phyloP scores from a whole-genome alignment of 2,888 invertebrate species.

The Salticus scenicus region DNA sequence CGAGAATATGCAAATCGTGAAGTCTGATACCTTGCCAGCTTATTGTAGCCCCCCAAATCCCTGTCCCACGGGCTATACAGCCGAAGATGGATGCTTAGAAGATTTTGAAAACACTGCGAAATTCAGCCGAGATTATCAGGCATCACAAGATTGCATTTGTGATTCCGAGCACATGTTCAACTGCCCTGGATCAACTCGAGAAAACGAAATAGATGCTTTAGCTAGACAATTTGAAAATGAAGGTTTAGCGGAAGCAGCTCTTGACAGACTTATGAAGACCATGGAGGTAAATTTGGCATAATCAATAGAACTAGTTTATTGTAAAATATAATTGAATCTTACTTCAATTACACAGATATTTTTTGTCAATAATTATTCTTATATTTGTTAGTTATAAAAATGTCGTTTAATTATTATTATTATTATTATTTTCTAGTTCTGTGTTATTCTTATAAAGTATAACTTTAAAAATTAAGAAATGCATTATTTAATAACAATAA shows the following conservation, averaged over 20 bases:
- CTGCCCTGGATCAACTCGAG: slow-evolving; percentile 81
- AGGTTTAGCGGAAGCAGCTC: slow-evolving; percentile 76
- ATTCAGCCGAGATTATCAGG: slow-evolving; percentile 94
- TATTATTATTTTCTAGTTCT: too few species aligned
- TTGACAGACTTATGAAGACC: slow-evolving; percentile 83
- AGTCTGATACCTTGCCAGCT: slow-evolving; percentile 94
- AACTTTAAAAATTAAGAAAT: too few species aligned
- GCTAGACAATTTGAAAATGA: slow-evolving; percentile 75
- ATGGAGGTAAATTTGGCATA: slow-evolving; percentile 67
- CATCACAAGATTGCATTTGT: slow-evolving; percentile 96
- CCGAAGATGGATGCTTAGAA: slow-evolving; percentile 90
- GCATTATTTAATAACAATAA: too few species aligned
- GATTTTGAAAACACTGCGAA: slow-evolving; percentile 96
- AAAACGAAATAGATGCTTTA: slow-evolving; percentile 74
- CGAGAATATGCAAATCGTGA: slow-evolving; percentile 82
- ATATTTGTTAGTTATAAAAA: too few species aligned
- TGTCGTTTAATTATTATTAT: too few species aligned
- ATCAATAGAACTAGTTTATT: too few species aligned
- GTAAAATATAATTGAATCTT: too few species aligned
- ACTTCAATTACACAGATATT: too few species aligned
- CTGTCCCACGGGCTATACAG: slow-evolving; percentile 95
- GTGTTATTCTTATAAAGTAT: too few species aligned
- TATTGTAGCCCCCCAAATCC: slow-evolving; percentile 99
- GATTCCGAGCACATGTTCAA: slow-evolving; percentile 98
- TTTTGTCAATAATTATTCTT: too few species aligned